Base-by-base conservation (phyloP, 2,888 invertebrate species). In the Trissolcus japonicus region DNA sequence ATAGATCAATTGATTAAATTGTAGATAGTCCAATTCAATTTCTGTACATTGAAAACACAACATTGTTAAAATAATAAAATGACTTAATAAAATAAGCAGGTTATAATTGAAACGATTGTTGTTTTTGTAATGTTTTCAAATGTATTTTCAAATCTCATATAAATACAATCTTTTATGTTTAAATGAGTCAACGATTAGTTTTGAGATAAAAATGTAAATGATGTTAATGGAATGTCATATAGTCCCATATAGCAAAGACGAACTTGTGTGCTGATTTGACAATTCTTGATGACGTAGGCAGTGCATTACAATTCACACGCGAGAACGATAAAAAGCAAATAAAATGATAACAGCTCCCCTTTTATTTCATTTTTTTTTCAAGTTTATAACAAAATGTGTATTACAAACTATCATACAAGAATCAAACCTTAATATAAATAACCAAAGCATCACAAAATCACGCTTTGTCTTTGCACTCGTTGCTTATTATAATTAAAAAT, bases 401-500 rank as follows among this genome's bases (percentile, higher is more conserved):
- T 71, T 71, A 63, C 43, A 63, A 63, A 63, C 67, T 68, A 57
- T 69, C 16, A 62, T 62, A 62, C 56, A 69, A 56, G 40, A 56
- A 62, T 61, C 11, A 55, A 56, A 69, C 35, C 62, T 56, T 19
- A 41, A 41, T 69, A 69, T 69, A 69, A 69, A 69, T 69, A 69
- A 56, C 57, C 61, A 62, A 56, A 61, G 48, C 48, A 69, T 69
- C 69, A 61, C 56, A 69, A 69, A 35, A 54, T 43, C 41, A 19
- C 66, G 25, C 53, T 59, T 29, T 55, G 35, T 17, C 25, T 40
- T 19, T 60, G 46, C 16, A 60, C 57, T 59, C 41, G 3, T 41
- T 56, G 16, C 6, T 14, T 14, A 21, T n/a, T 56, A 40, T 29
- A 65, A 65, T 65, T 50, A 13, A 67, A 35, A 35, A 53, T 57